These are phyloP conservation scores for Neosilurus mollespiculum DNA, from an alignment of 2,797 vertebrate species.

Conservation along the genomic window DNA sequence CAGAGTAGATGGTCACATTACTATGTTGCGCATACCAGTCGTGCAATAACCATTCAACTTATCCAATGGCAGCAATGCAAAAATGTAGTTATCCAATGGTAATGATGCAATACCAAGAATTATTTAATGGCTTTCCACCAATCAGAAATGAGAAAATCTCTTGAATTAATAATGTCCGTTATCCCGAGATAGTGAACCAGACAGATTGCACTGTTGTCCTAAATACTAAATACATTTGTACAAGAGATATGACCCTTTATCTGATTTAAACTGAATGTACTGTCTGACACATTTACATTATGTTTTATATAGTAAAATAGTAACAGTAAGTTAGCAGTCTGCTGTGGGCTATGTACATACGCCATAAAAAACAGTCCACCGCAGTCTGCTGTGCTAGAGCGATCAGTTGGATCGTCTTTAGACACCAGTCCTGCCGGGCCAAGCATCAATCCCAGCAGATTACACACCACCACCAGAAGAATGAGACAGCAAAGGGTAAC, in stretches of 20 bases:
- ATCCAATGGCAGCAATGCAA: too few relatives aligned
- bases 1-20: too few relatives aligned
- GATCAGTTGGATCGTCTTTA: conserved; percentile 66
- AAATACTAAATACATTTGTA: not conserved
- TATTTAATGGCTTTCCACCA: too few relatives aligned
- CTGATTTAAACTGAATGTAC: not conserved
- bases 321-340: not conserved
- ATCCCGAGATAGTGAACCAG: too few relatives aligned
- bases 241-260: not conserved
- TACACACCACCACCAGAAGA: conserved; percentile 80
- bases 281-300: not conserved
- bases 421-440: conserved; percentile 75
- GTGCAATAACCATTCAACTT: too few relatives aligned
- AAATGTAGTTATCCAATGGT: too few relatives aligned
- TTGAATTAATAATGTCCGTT: too few relatives aligned
- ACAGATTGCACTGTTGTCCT: too few relatives aligned
- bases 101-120: too few relatives aligned
- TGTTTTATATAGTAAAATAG: not conserved
- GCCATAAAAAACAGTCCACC: conserved; percentile 84
- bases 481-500: conserved; percentile 73
- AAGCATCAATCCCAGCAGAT: conserved; percentile 75
- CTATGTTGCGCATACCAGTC: too few relatives aligned
- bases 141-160: too few relatives aligned
- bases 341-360: conserved; percentile 68
- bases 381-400: conserved; percentile 71